Percentiles rank a stretch among this genome's conserved stretches.
These are phyloP conservation scores for Apodemia zela DNA, from an alignment of 2,888 invertebrate species.

Conservation along the genomic window DNA sequence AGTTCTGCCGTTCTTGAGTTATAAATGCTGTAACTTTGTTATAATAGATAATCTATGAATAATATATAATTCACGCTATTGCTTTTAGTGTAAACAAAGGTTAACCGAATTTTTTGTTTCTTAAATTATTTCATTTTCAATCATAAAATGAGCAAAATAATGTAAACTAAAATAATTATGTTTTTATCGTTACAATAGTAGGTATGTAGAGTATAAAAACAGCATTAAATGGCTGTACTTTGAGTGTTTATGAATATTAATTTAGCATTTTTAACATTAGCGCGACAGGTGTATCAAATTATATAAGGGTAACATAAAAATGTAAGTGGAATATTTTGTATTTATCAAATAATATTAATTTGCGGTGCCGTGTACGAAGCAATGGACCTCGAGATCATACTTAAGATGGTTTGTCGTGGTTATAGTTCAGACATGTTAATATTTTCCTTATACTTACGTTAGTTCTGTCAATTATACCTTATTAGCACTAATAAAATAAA, in stretches of 20 bases:
- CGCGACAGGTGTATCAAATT: background rate
- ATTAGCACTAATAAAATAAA: slow-evolving; percentile 57
- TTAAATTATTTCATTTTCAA: background rate
- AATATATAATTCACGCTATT: background rate
- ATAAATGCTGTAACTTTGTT: too few relatives aligned
- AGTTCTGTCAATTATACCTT: slow-evolving; percentile 71
- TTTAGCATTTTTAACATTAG: background rate
- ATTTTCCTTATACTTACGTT: slow-evolving; percentile 61
- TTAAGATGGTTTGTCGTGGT: slow-evolving; percentile 28
- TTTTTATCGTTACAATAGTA: background rate
- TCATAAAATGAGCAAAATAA: background rate
- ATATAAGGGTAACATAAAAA: background rate
- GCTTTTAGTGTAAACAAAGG: background rate
- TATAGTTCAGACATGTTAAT: slow-evolving; percentile 25
- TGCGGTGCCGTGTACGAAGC: background rate
- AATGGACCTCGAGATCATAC: slow-evolving; percentile 2
- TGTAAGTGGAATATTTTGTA: background rate
- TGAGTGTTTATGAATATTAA: background rate
- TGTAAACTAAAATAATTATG: background rate
- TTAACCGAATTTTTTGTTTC: background rate
- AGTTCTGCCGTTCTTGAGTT: too few relatives aligned
- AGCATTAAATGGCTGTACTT: background rate
- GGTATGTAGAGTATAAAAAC: background rate
- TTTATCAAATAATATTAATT: background rate
- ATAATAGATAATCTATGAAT: background rate